Base-by-base conservation (phyloP, 2,888 invertebrate species). In the Latrodectus hesperus region DNA sequence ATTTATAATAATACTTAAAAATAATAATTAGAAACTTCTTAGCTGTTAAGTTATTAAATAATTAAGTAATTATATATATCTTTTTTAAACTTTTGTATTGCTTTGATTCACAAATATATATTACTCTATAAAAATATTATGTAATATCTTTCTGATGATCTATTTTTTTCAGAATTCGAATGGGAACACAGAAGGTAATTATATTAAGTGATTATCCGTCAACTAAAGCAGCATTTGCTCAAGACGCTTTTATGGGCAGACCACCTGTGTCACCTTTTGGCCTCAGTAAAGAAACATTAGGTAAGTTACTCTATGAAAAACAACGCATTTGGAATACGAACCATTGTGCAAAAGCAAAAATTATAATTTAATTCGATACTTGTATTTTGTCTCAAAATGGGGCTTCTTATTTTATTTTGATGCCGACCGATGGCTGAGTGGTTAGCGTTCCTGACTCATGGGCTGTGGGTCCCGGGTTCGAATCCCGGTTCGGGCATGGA, bases 161-260 rank as follows among this genome's bases (percentile, higher is more conserved):
- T 68, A 22, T 72, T 55, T 22, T 55, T 22, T 72, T 55, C n/a
- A 88, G 88, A 12, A 6, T 88, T 49, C 67, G 26, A 10, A 53
- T 89, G 4, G 89, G 89, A 60, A 78, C 74, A 16, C 53, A 73
- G 14, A 53, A 79, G 5, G 71, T 79, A 11, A 71, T 89, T 17
- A 72, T 89, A 5, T 76, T 89, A 17, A 76, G 51, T 51, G 86
- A 89, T 70, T 89, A 76, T 26, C 22, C 65, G 12, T 74, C 89
- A 11, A 68, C 79, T 0, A 83, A 71, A 52, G 87, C 83, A 14
- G 89, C 89, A 22, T 84, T 89, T 12, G 9, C 52, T 26, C 74
- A 84, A 65, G 82, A 89, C 70, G 89, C 89, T 11, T 89, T 89
- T 17, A 77, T 89, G 17, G 89, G 87, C 22, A 79, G 87, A 74